Evolutionary conservation across 2,113 vertebrate species (phyloP).

Genomic region (Excalfactoria chinensis): DNA sequence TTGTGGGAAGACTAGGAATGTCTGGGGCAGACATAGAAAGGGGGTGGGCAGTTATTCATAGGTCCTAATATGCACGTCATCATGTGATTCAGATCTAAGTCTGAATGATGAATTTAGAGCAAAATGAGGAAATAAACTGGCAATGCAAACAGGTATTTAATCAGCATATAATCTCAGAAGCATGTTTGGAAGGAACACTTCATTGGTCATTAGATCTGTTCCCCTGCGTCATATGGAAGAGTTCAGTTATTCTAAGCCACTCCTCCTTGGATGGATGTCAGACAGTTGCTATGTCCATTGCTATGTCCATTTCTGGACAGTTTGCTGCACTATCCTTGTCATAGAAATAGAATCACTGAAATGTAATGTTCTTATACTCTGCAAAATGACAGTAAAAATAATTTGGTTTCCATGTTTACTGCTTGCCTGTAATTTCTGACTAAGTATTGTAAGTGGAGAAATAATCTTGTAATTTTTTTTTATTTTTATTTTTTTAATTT

Average conservation of each 20-base stretch:
- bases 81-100: not conserved
- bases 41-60: not conserved
- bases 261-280: not conserved
- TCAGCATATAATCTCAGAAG: constrained; percentile 33
- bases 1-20: not conserved
- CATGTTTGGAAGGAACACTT: constrained; percentile 4
- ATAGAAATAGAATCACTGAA: not conserved
- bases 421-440: not conserved
- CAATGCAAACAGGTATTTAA: constrained; percentile 27
- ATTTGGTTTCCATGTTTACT: not conserved
- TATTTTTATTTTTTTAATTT: not conserved
- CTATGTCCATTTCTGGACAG: constrained; percentile 3
- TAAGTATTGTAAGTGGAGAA: not conserved
- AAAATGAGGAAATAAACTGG: not conserved
- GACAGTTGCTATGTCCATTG: not conserved
- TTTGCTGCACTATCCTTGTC: not conserved
- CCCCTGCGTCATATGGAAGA: constrained; percentile 32
- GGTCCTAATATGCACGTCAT: not conserved
- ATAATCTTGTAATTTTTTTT: not conserved
- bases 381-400: constrained; percentile 1
- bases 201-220: not conserved
- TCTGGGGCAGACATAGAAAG: not conserved
- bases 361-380: not conserved
- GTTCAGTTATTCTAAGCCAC: not conserved
- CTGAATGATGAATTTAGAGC: not conserved